Evolutionary conservation across 2,113 vertebrate genomes (phyloP).

Genomic region (Genyomyrus donnyi): DNA sequence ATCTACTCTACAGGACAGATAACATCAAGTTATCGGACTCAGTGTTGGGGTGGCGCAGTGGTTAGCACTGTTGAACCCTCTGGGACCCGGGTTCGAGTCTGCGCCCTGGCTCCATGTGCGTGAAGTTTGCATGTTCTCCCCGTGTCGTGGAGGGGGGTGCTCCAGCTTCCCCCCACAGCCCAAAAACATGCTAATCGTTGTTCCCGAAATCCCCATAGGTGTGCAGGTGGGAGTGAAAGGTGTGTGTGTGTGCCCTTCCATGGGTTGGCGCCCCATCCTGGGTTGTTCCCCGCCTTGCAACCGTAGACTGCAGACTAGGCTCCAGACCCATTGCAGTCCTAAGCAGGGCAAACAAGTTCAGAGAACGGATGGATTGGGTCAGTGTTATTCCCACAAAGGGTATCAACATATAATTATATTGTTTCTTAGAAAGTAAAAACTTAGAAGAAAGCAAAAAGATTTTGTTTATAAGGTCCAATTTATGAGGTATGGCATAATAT

Average conservation of each 20-base stretch:
- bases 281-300: background rate
- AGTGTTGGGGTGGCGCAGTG: background rate
- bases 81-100: background rate
- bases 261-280: background rate
- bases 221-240: background rate
- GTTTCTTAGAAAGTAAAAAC: background rate
- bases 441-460: background rate
- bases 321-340: background rate
- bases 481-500: background rate
- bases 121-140: background rate
- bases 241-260: background rate
- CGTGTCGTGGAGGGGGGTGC: background rate
- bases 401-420: background rate
- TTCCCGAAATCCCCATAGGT: background rate
- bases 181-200: background rate
- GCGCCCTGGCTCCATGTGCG: background rate
- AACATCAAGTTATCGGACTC: background rate
- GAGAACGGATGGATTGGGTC: background rate
- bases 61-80: background rate
- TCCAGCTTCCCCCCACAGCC: background rate
- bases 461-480: background rate
- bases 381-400: background rate
- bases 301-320: background rate
- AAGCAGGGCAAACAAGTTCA: background rate
- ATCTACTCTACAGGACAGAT: background rate